A percentile compares a stretch with the other conserved stretches of the same genome.
Evolutionary conservation across 2,797 vertebrate genomes (phyloP).

Genomic region (Bradypodion pumilum): DNA sequence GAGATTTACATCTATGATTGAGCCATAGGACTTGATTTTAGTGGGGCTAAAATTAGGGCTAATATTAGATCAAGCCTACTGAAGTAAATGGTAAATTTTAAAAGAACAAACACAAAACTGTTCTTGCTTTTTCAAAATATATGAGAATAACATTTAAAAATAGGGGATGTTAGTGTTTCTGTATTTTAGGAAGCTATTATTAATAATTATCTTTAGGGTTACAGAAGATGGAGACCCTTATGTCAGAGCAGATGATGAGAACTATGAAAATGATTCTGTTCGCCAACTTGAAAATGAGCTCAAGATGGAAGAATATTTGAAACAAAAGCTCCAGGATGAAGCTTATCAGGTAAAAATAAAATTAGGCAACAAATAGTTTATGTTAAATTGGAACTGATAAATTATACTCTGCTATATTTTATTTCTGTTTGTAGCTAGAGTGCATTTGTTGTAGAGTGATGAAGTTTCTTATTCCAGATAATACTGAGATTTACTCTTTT

Average conservation of each 20-base stretch:
- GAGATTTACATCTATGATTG: background rate
- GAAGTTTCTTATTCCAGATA: slow-evolving; percentile 29
- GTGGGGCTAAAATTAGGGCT: background rate
- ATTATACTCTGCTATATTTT: background rate
- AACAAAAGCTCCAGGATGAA: slow-evolving; percentile 90
- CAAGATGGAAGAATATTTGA: slow-evolving; percentile 89
- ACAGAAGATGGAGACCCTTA: slow-evolving; percentile 80
- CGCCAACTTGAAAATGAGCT: slow-evolving; percentile 90
- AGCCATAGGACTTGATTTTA: background rate
- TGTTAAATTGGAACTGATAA: slow-evolving; percentile 18
- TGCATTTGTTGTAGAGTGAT: background rate
- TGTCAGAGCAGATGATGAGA: slow-evolving; percentile 80
- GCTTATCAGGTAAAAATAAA: slow-evolving; percentile 84
- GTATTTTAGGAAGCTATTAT: slow-evolving; percentile 57
- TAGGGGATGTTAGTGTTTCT: slow-evolving; percentile 15
- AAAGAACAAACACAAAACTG: background rate
- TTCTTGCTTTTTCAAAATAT: background rate
- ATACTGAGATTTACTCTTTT: slow-evolving; percentile 1
- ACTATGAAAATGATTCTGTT: slow-evolving; percentile 90
- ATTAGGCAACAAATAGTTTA: background rate
- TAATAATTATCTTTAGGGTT: slow-evolving; percentile 74
- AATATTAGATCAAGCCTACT: background rate
- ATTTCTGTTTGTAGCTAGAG: background rate
- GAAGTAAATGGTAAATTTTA: background rate
- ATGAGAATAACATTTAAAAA: background rate